These are phyloP conservation scores for Corydoras maculifer DNA, from an alignment of 2,113 vertebrate genomes.

Conservation along the genomic window DNA sequence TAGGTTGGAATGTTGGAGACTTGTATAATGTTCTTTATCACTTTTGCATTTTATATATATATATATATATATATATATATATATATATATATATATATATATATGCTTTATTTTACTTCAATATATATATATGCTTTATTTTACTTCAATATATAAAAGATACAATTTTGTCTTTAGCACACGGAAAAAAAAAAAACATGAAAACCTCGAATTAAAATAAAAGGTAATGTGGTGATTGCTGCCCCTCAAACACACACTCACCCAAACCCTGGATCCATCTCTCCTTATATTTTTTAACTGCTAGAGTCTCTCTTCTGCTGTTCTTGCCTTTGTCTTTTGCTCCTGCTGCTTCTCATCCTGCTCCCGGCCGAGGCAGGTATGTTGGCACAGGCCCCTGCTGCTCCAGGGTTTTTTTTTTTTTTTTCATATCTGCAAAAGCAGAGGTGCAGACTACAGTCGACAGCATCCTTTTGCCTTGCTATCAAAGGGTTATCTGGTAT, in stretches of 20 bases:
- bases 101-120: no score
- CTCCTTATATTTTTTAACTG: slow-evolving; percentile 48
- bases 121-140: no score
- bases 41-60: no score
- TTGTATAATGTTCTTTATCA: no score
- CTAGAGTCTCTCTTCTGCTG: slow-evolving; percentile 34
- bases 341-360: slow-evolving; percentile 60
- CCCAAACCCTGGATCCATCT: slow-evolving; percentile 23
- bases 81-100: no score
- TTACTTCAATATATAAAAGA: no score
- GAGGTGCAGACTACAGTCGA: slow-evolving; percentile 65
- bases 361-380: slow-evolving; percentile 55
- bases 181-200: no score
- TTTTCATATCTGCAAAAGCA: slow-evolving; percentile 62
- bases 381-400: slow-evolving; percentile 59
- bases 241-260: background rate
- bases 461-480: slow-evolving; percentile 62
- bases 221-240: no score
- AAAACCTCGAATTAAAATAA: no score
- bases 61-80: no score
- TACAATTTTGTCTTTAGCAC: no score
- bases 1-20: no score
- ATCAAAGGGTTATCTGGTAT: slow-evolving; percentile 70
- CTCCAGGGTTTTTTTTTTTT: background rate
- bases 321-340: slow-evolving; percentile 49